Evolutionary conservation across 1,140 invertebrate species (phyloP).

Genomic region (Neodiprion lecontei): DNA sequence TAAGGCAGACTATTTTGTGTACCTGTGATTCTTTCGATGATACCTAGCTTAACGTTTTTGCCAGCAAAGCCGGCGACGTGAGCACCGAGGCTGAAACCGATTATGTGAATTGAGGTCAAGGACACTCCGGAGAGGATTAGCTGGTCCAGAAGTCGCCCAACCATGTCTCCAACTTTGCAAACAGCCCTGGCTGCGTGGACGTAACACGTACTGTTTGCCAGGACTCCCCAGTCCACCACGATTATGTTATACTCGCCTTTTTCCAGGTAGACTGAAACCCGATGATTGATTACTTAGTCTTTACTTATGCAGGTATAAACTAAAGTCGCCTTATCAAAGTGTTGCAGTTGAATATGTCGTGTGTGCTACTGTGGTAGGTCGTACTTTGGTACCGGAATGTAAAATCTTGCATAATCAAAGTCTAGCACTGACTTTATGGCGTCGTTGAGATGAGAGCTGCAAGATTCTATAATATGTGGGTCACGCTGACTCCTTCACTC

Average conservation of each 20-base stretch:
- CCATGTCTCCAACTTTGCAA: constrained; percentile 12
- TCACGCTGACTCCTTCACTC: too few relatives aligned
- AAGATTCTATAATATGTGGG: too few relatives aligned
- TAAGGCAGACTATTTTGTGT: too few relatives aligned
- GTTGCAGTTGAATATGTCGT: too few relatives aligned
- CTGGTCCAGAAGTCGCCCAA: constrained; percentile 32
- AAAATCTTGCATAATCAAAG: too few relatives aligned
- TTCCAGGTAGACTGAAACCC: constrained; percentile 23
- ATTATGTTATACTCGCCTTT: constrained; percentile 24
- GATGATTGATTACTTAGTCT: background rate
- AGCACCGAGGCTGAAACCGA: constrained; percentile 47
- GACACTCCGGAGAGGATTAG: constrained; percentile 26
- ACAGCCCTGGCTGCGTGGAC: constrained; percentile 12
- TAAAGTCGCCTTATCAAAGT: too few relatives aligned
- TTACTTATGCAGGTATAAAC: too few relatives aligned
- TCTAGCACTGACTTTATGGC: too few relatives aligned
- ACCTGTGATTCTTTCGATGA: constrained; percentile 40
- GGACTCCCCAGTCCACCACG: constrained; percentile 25
- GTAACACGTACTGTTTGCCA: constrained; percentile 19
- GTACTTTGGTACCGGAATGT: too few relatives aligned
- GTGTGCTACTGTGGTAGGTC: too few relatives aligned
- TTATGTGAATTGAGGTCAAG: constrained; percentile 34
- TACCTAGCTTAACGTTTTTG: constrained; percentile 29
- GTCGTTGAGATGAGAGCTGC: too few relatives aligned
- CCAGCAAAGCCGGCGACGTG: constrained; percentile 43